Evolutionary conservation across 2,113 vertebrate species (phyloP), one percentile per base, ranked within the genome.

Genomic region (Gymnorhina tibicen): DNA sequence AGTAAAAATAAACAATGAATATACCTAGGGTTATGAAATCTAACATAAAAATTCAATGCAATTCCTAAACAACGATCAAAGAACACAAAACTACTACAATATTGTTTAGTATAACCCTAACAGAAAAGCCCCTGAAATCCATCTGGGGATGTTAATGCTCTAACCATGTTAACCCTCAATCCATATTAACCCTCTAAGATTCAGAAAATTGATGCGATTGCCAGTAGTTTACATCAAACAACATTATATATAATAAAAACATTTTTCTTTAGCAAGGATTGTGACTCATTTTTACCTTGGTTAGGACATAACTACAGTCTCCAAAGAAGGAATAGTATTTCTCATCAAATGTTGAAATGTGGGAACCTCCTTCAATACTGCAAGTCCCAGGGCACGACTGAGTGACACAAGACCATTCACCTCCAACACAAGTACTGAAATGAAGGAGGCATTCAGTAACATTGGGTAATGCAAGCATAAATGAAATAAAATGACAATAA

Each of bases 221-320:
- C 37, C 18, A 46, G 19, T 52, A 59, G 20, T 60, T 84, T 87
- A 44, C 74, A 76, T 62, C 32, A 62, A 84, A 28, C 35, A 32
- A 32, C 4, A 22, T 55, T 33, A 14, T 18, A 20, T 16, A 33
- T 27, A 68, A 41, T 26, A 32, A 42, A 50, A 68, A 1, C 2
- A 5, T 30, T 64, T 89, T 89, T 13, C 42, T 52, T 80, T 41
- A 77, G 6, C 32, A 80, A 87, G 15, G 24, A 39, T 58, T 67
- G 16, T 39, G 41, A 49, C 32, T 68, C 3, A 39, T 85, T 76
- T 66, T 70, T 96, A 98, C 98, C 98, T 98, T 98, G 69, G 97
- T 95, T 76, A 98, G 33, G 69, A 98, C 97, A 10, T 98, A 98
- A 77, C 85, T 97, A 56, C 98, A 98, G 74, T 98, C 98, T n/a